phyloP scores from a whole-genome alignment of 2,113 vertebrate genomes.

The Phaethon lepturus region DNA sequence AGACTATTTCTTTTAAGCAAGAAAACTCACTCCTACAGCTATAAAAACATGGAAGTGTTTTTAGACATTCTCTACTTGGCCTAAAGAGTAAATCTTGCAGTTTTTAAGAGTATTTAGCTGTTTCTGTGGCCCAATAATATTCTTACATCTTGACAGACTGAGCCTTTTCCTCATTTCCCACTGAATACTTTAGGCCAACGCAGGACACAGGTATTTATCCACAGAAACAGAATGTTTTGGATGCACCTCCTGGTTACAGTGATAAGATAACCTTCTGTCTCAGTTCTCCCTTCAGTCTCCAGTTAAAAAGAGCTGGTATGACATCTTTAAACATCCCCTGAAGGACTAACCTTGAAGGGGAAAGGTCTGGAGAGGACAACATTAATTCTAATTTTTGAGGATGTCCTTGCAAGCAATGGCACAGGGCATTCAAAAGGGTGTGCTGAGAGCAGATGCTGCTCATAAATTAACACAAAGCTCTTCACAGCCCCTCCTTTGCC shows the following conservation, averaged over 20 bases:
- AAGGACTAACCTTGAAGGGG: background rate
- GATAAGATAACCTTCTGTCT: background rate
- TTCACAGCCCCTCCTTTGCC: background rate
- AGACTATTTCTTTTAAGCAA: no score
- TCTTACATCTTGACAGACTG: background rate
- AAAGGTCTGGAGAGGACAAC: background rate
- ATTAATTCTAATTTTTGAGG: background rate
- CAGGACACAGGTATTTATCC: background rate
- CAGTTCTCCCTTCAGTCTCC: background rate
- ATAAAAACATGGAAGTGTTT: rapidly evolving
- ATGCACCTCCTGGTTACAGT: background rate
- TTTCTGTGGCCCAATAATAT: background rate
- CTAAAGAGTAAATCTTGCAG: background rate
- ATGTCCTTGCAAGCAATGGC: background rate
- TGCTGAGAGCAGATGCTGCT: background rate
- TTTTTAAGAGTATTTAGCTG: background rate
- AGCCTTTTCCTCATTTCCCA: background rate
- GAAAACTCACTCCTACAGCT: background rate
- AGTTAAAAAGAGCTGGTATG: background rate
- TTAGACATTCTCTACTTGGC: rapidly evolving
- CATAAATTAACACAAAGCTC: background rate
- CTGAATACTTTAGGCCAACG: background rate
- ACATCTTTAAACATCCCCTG: background rate
- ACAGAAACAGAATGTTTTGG: background rate
- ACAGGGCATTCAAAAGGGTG: rapidly evolving